These are phyloP conservation scores for Plutella xylostella DNA, from an alignment of 2,888 invertebrate genomes.

Conservation along the genomic window DNA sequence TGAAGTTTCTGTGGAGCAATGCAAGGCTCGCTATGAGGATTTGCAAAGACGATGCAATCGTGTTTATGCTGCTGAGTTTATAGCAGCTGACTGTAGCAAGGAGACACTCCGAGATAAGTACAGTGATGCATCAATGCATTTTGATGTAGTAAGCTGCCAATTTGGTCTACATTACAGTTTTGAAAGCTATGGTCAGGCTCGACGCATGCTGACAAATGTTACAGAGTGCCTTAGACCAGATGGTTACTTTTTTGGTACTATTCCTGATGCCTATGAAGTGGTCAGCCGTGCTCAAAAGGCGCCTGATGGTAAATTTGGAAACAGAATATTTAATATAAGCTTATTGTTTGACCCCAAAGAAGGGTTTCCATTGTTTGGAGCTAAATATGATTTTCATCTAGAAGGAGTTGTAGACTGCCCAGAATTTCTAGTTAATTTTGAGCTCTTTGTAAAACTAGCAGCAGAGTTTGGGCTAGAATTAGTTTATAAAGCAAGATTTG, in stretches of 20 bases:
- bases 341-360: conserved; percentile 74
- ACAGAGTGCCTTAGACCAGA: conserved; percentile 89
- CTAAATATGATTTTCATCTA: conserved; percentile 94
- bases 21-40: conserved; percentile 84
- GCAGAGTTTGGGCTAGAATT: conserved; percentile 78
- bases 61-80: conserved; percentile 89
- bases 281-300: conserved; percentile 77
- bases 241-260: conserved; percentile 97
- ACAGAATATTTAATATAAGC: conserved; percentile 81
- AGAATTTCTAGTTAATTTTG: conserved; percentile 96
- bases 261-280: conserved; percentile 94
- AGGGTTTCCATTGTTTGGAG: conserved; percentile 90
- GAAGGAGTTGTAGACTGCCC: conserved; percentile 99
- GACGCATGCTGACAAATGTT: conserved; percentile 92
- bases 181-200: conserved; percentile 88
- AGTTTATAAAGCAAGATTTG: conserved; percentile 78
- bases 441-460: conserved; percentile 80
- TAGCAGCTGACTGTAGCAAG: conserved; percentile 93
- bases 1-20: conserved; percentile 90
- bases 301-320: conserved; percentile 75
- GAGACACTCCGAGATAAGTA: conserved; percentile 81
- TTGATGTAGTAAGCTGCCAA: conserved; percentile 96
- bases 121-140: conserved; percentile 79
- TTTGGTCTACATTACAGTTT: conserved; percentile 99
- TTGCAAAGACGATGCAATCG: conserved; percentile 57